Evolutionary conservation across 2,888 invertebrate species (phyloP), one percentile per base, ranked within the genome.

Genomic region (Trissolcus japonicus): DNA sequence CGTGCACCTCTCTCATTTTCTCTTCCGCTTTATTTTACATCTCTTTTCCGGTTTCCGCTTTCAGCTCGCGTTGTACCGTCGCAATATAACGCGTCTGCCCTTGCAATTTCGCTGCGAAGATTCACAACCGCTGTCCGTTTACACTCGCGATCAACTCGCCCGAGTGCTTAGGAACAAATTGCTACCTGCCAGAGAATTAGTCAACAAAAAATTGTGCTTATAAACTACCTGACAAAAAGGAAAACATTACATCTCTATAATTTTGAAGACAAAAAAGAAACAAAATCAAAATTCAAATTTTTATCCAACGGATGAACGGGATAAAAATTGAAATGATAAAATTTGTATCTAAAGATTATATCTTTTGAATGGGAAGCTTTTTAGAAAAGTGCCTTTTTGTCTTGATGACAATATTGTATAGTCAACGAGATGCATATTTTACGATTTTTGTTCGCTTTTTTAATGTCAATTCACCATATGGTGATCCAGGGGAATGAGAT

Each of bases 11-110:
- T 68, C 79, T 71, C 71, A 66, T 75, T 77, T 71, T 74, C 65
- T 62, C 72, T 71, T 68, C 72, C 59, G 67, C 71, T 78, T 69
- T 71, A 60, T 62, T 56, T 61, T 66, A 60, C 66, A 51, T 57
- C 46, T 43, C 72, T 54, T 19, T 61, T 48, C 53, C 65, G 48
- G 67, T 48, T 59, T 48, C 53, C 65, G 48, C 69, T 48, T 59
- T 62, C 54, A 21, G 17, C 57, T 40, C 59, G 21, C 16, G 50
- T 41, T 41, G 41, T 61, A 19, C 77, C 80, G 80, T 82, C 82
- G 82, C 80, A 78, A 82, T 80, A 81, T 81, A 80, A 81, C 79
- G 81, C 81, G 78, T 79, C 78, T 55, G 55, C 50, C 71, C 60
- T 51, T 65, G 63, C 68, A 68, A 75, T 75, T 75, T 60, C 40